Base-by-base conservation (phyloP, 2,113 vertebrate species). In the Empidonax traillii region DNA sequence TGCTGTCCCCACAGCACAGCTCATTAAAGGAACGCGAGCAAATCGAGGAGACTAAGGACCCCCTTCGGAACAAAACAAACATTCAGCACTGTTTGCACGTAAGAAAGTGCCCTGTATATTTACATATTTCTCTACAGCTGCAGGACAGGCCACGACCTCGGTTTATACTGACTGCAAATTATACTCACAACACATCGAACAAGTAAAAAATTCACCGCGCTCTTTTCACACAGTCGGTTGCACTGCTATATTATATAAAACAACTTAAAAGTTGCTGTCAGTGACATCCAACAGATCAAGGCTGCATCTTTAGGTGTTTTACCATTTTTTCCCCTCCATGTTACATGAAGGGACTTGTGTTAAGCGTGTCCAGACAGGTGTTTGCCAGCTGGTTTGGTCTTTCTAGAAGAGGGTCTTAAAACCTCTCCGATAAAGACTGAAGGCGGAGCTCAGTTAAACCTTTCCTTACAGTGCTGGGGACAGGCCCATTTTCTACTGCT, bases 401-500 rank as follows among this genome's bases (percentile, higher is more conserved):
- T 21, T n/a, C 1, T 3, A 41, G 56, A 51, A 74, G 39, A 84
- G 7, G 5, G 24, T 8, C 44, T 75, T 43, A 46, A 31, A 49
- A 30, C 9, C 8, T 24, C 28, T 83, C 28, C 37, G 37, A 5
- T 7, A 43, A 46, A 68, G 58, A 19, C 53, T n/a, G 73, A 85
- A 85, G 52, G 23, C 18, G 27, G 24, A 72, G 63, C 53, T 69
- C 10, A 17, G 51, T 27, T 53, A 83, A 83, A 37, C 12, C 12
- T 81, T 44, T 86, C 46, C 49, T 49, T 59, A 3, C n/a, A 44
- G 31, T 43, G 43, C 39, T 41, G 37, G 67, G 37, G 37, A 76
- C 43, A 49, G 44, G 66, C 69, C 76, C 87, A 66, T 90, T 92
- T 87, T 81, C 88, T 76, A 77, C 65, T 86, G 71, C 80, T 95